Percentiles rank a stretch among this genome's conserved stretches.
Conservation (phyloP, 2,888 invertebrate species). For the Linnaemya vulpina region DNA sequence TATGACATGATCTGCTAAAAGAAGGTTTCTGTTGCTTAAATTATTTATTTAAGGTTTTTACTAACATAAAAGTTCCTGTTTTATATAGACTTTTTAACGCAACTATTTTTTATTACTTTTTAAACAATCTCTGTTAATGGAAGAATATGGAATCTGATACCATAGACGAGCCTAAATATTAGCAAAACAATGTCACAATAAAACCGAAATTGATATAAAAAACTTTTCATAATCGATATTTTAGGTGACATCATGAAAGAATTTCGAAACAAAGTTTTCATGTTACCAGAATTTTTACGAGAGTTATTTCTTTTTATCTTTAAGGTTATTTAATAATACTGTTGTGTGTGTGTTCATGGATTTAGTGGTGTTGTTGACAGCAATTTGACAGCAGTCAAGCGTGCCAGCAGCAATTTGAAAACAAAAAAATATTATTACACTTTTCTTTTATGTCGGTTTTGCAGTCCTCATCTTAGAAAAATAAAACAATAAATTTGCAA, state of each 20-base stretch:
- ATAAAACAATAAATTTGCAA: conserved; percentile 14
- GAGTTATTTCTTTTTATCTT: conserved; percentile 13
- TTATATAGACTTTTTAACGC: too few species aligned
- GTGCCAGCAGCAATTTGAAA: conserved; percentile 72
- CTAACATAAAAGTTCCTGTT: too few species aligned
- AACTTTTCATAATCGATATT: conserved; percentile 42
- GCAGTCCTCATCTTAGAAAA: background rate
- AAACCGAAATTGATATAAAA: background rate
- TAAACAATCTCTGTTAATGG: too few species aligned
- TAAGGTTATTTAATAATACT: background rate
- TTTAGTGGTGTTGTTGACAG: conserved; percentile 77
- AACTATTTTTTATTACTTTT: too few species aligned
- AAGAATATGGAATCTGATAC: too few species aligned
- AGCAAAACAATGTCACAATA: conserved; percentile 2
- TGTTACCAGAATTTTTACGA: background rate
- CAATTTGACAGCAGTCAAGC: conserved; percentile 79
- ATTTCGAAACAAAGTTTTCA: conserved; percentile 26
- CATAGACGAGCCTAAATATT: background rate
- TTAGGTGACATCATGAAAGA: conserved; percentile 20
- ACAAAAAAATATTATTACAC: conserved; percentile 43
- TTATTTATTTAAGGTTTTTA: too few species aligned
- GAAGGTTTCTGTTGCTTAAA: too few species aligned
- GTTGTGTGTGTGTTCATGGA: background rate
- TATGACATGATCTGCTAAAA: too few species aligned
- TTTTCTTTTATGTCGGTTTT: conserved; percentile 42